Conservation (phyloP, 1,140 invertebrate species). For the Bilobella aurantiaca region DNA sequence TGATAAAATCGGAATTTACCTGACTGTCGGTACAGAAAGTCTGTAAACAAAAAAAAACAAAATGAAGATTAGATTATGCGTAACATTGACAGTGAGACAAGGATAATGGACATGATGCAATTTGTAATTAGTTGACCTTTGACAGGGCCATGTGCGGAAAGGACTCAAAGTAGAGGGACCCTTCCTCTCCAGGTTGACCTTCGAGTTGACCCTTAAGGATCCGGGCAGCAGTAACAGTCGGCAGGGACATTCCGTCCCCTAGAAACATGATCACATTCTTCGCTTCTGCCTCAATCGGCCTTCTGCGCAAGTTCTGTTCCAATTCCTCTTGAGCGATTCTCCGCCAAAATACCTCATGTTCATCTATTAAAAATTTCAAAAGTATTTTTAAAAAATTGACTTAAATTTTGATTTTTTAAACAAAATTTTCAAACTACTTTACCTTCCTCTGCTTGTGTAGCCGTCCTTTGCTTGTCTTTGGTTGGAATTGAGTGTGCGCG, state of each 20-base stretch:
- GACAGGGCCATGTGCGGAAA: slow-evolving; percentile 57
- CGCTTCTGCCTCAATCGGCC: slow-evolving; percentile 39
- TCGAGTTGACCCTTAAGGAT: slow-evolving; percentile 47
- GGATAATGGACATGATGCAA: no score
- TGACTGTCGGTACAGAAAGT: slow-evolving; percentile 40
- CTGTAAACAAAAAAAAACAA: slow-evolving; percentile 34
- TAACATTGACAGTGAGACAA: background rate
- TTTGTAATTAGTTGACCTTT: no score
- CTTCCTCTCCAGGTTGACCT: slow-evolving; percentile 48
- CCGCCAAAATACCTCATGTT: background rate
- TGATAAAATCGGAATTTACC: background rate
- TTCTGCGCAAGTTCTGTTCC: background rate
- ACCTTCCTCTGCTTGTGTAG: background rate
- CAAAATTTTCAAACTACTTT: background rate
- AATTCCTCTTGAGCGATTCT: background rate
- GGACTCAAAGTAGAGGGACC: slow-evolving; percentile 58
- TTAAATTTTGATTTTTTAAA: background rate
- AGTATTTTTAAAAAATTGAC: background rate
- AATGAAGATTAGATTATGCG: no score
- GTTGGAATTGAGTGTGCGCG: background rate
- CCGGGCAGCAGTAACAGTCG: slow-evolving; percentile 39
- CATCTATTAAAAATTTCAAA: background rate
- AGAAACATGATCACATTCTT: slow-evolving; percentile 64
- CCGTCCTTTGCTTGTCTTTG: background rate
- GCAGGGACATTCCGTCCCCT: slow-evolving; percentile 64